Percentiles rank a stretch among this genome's conserved stretches.
Conservation (phyloP, 2,797 vertebrate species). For the Manis javanica region DNA sequence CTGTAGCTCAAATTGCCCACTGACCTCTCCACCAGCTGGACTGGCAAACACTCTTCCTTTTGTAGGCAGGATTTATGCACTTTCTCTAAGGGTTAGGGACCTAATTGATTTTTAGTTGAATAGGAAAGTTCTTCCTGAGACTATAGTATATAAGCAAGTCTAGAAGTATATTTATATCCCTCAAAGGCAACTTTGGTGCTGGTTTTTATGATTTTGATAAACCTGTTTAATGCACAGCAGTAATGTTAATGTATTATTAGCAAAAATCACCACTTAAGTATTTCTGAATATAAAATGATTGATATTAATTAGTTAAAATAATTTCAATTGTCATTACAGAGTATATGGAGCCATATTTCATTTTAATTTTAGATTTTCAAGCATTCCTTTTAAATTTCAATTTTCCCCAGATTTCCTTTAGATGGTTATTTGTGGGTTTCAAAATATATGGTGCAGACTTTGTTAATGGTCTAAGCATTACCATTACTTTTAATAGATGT, state of each 20-base stretch:
- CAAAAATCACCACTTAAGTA: not conserved
- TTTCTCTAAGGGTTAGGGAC: not conserved
- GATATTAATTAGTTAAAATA: conserved; percentile 28
- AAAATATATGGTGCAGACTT: not conserved
- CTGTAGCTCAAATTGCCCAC: not conserved
- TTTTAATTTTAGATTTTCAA: conserved; percentile 23
- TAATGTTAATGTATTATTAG: not conserved
- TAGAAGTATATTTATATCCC: not conserved
- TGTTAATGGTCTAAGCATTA: not conserved
- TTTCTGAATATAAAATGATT: not conserved
- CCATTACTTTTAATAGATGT: not conserved
- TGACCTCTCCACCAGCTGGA: not conserved
- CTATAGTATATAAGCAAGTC: not conserved
- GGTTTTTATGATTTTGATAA: conserved; percentile 41
- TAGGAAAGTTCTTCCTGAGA: not conserved
- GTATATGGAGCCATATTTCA: not conserved
- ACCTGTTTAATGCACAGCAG: not conserved
- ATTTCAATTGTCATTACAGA: not conserved
- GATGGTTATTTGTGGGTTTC: not conserved
- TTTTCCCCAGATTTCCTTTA: not conserved
- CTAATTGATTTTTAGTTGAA: conserved; percentile 27
- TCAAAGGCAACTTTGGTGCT: not conserved
- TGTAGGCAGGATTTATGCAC: not conserved
- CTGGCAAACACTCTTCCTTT: not conserved
- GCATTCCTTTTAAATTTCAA: not conserved